Conservation (phyloP, 2,797 vertebrate genomes). For the Clangula hyemalis region DNA sequence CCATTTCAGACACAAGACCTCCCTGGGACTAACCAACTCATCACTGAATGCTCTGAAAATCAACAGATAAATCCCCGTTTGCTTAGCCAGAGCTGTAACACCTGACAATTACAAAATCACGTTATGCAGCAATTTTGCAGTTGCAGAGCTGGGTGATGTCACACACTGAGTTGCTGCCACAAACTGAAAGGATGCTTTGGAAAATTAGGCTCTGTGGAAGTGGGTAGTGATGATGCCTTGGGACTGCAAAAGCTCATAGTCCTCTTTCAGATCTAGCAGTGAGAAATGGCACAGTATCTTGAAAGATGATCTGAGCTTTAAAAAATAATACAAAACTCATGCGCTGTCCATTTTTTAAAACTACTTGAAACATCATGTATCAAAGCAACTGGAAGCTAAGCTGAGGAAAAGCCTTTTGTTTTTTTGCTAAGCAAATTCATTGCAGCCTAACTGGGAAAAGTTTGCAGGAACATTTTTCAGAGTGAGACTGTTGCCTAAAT, state of each 20-base stretch:
- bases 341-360: constrained; percentile 25
- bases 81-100: neutral
- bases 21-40: neutral
- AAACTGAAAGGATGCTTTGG: neutral
- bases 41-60: neutral
- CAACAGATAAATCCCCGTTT: neutral
- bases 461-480: constrained; percentile 67
- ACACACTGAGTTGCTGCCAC: neutral
- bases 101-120: neutral
- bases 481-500: neutral
- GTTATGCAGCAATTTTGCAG: neutral
- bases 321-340: constrained; percentile 46
- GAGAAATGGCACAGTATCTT: constrained; percentile 35
- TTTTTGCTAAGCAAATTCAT: constrained; percentile 65
- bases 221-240: neutral
- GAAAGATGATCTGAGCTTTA: constrained; percentile 43
- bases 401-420: constrained; percentile 53
- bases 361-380: constrained; percentile 56
- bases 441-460: constrained; percentile 58
- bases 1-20: neutral
- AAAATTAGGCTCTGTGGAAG: neutral
- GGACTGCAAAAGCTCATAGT: neutral
- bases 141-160: neutral
- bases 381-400: constrained; percentile 58
- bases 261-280: neutral